These are phyloP conservation scores for Istiophorus platypterus DNA, from an alignment of 2,113 vertebrate genomes.

Conservation along the genomic window DNA sequence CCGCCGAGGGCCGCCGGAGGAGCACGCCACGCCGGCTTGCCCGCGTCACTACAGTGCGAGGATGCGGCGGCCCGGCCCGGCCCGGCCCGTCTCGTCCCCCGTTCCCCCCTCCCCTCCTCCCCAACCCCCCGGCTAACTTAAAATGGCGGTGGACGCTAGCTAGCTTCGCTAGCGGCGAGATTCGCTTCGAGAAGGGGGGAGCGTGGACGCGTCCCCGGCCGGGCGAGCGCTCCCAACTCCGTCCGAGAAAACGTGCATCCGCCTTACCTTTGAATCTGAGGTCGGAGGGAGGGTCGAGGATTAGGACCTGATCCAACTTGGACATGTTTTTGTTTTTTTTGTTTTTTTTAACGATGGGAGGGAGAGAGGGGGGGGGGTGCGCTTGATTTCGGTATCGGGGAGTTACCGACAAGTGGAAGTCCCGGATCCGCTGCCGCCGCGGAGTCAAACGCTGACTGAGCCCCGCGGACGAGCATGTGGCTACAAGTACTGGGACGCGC, in stretches of 20 bases:
- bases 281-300: conserved; percentile 93
- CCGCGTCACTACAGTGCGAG: conserved; percentile 71
- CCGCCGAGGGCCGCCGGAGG: too few relatives aligned
- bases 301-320: conserved; percentile 93
- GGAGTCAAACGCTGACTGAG: conserved; percentile 76
- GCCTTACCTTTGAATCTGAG: conserved; percentile 95
- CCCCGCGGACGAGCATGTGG: conserved; percentile 68
- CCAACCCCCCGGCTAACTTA: conserved; percentile 79
- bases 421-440: conserved; percentile 65
- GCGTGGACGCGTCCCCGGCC: conserved; percentile 51
- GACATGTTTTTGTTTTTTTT: conserved; percentile 87
- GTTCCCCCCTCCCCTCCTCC: too few relatives aligned
- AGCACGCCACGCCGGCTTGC: conserved; percentile 43
- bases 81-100: conserved; percentile 68
- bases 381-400: conserved; percentile 71
- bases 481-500: conserved; percentile 69
- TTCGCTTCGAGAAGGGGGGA: conserved; percentile 64
- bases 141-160: conserved; percentile 82
- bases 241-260: not conserved
- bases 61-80: conserved; percentile 72
- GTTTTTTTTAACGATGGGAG: conserved; percentile 58
- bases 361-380: conserved; percentile 82
- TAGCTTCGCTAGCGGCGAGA: conserved; percentile 55
- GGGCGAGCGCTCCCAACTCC: conserved; percentile 2
- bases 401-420: conserved; percentile 75